Conservation (phyloP, 2,888 invertebrate genomes). For the Drosophila siamana region DNA sequence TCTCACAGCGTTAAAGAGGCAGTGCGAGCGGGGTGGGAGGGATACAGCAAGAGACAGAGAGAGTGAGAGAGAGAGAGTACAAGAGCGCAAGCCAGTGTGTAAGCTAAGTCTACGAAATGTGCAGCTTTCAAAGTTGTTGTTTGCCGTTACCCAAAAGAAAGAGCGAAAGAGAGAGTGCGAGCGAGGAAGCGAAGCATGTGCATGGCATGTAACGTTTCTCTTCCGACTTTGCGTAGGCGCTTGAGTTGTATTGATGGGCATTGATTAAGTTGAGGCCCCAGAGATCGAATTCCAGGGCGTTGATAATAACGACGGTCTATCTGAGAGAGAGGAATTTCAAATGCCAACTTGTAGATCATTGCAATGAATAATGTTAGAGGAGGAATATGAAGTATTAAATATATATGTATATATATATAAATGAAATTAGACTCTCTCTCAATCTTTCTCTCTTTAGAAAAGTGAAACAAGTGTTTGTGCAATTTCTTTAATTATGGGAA, state of each 20-base stretch:
- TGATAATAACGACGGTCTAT: no score
- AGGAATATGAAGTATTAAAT: no score
- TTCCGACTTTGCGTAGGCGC: not conserved
- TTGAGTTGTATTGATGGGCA: not conserved
- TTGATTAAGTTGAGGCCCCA: not conserved
- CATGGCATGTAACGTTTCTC: not conserved
- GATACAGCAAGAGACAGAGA: not conserved
- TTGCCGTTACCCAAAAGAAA: not conserved
- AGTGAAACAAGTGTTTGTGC: not conserved
- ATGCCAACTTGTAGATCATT: no score
- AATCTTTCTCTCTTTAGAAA: slow-evolving; percentile 1
- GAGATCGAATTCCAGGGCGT: no score
- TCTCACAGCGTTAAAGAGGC: not conserved
- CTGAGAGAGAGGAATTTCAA: no score
- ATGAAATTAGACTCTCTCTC: no score
- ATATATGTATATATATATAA: no score
- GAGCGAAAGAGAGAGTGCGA: no score
- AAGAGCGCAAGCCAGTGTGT: not conserved
- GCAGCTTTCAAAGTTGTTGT: slow-evolving; percentile 26
- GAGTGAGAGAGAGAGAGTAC: not conserved
- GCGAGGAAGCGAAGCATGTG: slow-evolving; percentile 1
- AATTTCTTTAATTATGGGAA: no score
- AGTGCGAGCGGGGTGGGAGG: not conserved
- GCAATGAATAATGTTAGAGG: no score
- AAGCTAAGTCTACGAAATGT: slow-evolving; percentile 10